Evolutionary conservation across 2,888 invertebrate species (phyloP), one percentile per base, ranked within the genome.

Genomic region (Xestobium rufovillosum): DNA sequence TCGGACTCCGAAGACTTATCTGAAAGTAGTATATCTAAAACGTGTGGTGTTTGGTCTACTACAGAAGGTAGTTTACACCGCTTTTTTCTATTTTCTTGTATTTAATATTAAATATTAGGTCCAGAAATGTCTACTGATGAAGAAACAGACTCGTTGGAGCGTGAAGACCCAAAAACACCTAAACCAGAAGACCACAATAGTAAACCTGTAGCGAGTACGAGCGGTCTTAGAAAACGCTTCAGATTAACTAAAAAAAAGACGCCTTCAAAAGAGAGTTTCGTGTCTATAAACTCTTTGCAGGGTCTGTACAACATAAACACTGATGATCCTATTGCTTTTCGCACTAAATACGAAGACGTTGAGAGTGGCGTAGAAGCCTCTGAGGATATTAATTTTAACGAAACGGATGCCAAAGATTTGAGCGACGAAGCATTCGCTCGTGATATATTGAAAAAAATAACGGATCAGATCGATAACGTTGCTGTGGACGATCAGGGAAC

Each of bases 1-100:
- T 81, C 81, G 31, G 83, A 83, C 58, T 79, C 80, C 0, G 76
- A 75, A 47, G 74, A 74, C 41, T 42, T 63, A 10, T 65, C 65
- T 2, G 67, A 67, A 44, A 65, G 65, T 43, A 66, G 65, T 38
- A 60, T 65, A 40, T 64, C 64, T 0, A 60, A 53, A 43, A 65
- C 65, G 38, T 65, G 64, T 39, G 65, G 64, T 3, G 51, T 61
- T 23, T 44, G 60, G 12, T 65, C 64, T 1, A 65, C 65, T 1
- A 65, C 64, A 8, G 65, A 65, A 59, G 65, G 63, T 61, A 43
- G 31, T 12, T 19, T 31, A 9, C 30, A 4, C 1, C 16, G 14
- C 15, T 10, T 14, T 26, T 13, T 14, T 15, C 34, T 28, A 8
- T 26, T 17, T 39, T 33, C 10, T 19, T 10, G n/a, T 36, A 3